A percentile compares a stretch with the other conserved stretches of the same genome.
Evolutionary conservation across 1,140 invertebrate genomes (phyloP).

Genomic region (Anadara kagoshimensis): DNA sequence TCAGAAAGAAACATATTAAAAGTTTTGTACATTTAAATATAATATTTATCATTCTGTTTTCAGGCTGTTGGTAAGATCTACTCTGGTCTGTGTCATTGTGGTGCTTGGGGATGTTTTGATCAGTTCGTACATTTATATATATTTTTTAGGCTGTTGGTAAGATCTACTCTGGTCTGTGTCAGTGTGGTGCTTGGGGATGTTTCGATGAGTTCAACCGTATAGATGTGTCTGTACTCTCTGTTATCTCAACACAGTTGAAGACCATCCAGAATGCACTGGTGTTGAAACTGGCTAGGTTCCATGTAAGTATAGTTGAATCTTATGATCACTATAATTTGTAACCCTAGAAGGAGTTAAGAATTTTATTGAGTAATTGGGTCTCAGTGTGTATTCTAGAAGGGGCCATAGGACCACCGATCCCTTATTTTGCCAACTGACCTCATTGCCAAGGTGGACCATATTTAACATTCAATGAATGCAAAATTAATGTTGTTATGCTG

Average conservation of each 20-base stretch:
- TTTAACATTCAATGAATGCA: too few relatives aligned
- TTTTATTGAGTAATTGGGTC: too few relatives aligned
- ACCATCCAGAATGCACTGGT: constrained; percentile 89
- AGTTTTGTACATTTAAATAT: too few relatives aligned
- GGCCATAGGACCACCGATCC: too few relatives aligned
- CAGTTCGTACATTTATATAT: constrained; percentile 80
- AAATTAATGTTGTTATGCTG: too few relatives aligned
- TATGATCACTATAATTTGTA: too few relatives aligned
- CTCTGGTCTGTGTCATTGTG: constrained; percentile 83
- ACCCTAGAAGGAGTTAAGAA: too few relatives aligned
- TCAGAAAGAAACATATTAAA: too few relatives aligned
- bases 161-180: constrained; percentile 84
- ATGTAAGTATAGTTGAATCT: constrained; percentile 76
- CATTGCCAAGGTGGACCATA: too few relatives aligned
- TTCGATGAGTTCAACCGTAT: constrained; percentile 96
- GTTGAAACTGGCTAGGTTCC: constrained; percentile 82
- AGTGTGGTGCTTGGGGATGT: constrained; percentile 84
- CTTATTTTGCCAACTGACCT: too few relatives aligned
- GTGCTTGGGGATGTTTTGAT: constrained; percentile 87
- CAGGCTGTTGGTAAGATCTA: constrained; percentile 88
- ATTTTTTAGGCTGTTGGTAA: constrained; percentile 83
- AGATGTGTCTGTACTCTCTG: constrained; percentile 90
- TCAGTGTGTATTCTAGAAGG: too few relatives aligned
- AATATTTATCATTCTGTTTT: too few relatives aligned
- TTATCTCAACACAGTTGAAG: constrained; percentile 92